phyloP scores from a whole-genome alignment of 1,140 invertebrate species.

The Penaeus indicus region DNA sequence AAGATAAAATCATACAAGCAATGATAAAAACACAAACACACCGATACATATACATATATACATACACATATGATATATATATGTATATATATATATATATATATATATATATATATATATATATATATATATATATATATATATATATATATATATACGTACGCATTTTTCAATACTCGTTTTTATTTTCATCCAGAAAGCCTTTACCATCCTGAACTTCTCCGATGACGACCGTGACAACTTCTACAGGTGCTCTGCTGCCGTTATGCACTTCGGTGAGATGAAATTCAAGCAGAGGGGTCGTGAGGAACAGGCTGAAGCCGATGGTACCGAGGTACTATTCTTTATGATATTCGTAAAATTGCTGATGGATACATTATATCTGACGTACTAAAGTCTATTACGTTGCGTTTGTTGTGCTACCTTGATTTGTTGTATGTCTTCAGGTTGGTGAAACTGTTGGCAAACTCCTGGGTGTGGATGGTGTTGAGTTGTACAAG shows the following conservation, averaged over 20 bases:
- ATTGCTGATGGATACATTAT: no score
- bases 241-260: constrained; percentile 76
- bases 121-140: no score
- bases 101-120: no score
- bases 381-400: no score
- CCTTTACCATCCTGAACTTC: constrained; percentile 78
- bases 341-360: no score
- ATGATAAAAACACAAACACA: no score
- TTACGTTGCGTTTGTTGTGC: not conserved
- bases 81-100: no score
- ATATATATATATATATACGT: no score
- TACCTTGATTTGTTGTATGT: not conserved
- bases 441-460: constrained; percentile 91
- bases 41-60: no score
- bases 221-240: constrained; percentile 74
- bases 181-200: constrained; percentile 67
- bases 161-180: not conserved
- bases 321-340: constrained; percentile 75
- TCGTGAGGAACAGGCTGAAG: constrained; percentile 70
- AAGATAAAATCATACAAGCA: no score
- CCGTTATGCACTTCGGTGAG: constrained; percentile 77
- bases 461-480: constrained; percentile 91
- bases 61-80: no score
- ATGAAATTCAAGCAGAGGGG: constrained; percentile 69
- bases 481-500: constrained; percentile 86